These are phyloP conservation scores for Euphonia xanthogaster DNA, from an alignment of 2,797 vertebrate genomes.

Conservation along the genomic window DNA sequence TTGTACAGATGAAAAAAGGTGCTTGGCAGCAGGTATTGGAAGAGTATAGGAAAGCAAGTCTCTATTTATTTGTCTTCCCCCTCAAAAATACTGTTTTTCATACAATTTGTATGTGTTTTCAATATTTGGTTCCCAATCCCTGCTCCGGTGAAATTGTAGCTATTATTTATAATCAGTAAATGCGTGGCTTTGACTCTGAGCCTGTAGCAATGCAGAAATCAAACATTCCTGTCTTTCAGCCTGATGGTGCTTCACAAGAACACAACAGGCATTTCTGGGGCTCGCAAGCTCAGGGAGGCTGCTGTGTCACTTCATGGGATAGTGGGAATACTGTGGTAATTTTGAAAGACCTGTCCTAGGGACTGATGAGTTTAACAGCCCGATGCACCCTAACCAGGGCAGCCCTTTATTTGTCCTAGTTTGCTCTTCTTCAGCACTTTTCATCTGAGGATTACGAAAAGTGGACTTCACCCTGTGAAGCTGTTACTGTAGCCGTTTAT, in stretches of 20 bases:
- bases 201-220: neutral
- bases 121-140: neutral
- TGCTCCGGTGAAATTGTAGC: neutral
- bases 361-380: neutral
- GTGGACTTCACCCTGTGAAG: constrained; percentile 9
- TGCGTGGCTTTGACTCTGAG: neutral
- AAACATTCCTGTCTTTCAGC: neutral
- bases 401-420: neutral
- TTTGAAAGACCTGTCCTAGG: neutral
- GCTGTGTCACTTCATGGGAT: neutral
- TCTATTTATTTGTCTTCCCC: neutral
- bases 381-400: neutral
- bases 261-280: neutral
- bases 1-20: neutral
- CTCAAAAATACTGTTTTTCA: neutral
- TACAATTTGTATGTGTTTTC: neutral
- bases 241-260: neutral
- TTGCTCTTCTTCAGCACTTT: constrained; percentile 26
- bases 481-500: neutral
- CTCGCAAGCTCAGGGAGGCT: neutral
- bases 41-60: neutral
- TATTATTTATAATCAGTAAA: neutral
- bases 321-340: neutral
- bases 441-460: neutral
- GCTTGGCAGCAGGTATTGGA: neutral